A percentile compares a stretch with the other conserved stretches of the same genome.
These are phyloP conservation scores for Hirundo rustica DNA, from an alignment of 2,797 vertebrate genomes.

Conservation along the genomic window DNA sequence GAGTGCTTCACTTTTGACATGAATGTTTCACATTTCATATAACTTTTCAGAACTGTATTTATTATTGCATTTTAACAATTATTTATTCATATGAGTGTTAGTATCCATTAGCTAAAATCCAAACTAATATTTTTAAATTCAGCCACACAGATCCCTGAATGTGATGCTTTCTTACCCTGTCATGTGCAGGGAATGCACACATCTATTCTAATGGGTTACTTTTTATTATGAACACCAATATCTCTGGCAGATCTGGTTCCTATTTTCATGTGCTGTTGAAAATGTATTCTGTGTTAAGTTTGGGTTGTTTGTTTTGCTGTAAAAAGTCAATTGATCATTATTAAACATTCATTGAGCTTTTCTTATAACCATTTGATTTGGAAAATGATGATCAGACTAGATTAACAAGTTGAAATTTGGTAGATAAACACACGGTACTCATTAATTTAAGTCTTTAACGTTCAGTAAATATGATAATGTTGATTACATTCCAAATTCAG, in stretches of 20 bases:
- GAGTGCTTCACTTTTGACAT: neutral
- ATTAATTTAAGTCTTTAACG: slow-evolving; percentile 8
- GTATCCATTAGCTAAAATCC: neutral
- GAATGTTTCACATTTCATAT: neutral
- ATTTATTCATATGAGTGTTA: neutral
- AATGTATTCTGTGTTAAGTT: neutral
- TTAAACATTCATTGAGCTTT: slow-evolving; percentile 6
- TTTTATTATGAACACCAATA: neutral
- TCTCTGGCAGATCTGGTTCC: neutral
- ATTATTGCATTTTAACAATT: neutral
- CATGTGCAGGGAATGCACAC: neutral
- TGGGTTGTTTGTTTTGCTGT: neutral
- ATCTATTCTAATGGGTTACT: neutral
- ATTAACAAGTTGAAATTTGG: slow-evolving; percentile 9
- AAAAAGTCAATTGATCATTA: neutral
- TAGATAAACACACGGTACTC: slow-evolving; percentile 4
- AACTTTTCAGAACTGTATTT: neutral
- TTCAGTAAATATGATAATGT: slow-evolving; percentile 17
- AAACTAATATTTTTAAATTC: neutral
- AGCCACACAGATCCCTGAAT: neutral
- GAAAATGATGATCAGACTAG: neutral
- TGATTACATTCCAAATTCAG: slow-evolving; percentile 32
- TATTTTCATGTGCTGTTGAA: neutral
- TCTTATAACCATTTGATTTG: neutral
- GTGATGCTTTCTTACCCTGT: neutral